Evolutionary conservation across 1,140 invertebrate species (phyloP), one percentile per base, ranked within the genome.

Genomic region (Tetramorium alpestre): DNA sequence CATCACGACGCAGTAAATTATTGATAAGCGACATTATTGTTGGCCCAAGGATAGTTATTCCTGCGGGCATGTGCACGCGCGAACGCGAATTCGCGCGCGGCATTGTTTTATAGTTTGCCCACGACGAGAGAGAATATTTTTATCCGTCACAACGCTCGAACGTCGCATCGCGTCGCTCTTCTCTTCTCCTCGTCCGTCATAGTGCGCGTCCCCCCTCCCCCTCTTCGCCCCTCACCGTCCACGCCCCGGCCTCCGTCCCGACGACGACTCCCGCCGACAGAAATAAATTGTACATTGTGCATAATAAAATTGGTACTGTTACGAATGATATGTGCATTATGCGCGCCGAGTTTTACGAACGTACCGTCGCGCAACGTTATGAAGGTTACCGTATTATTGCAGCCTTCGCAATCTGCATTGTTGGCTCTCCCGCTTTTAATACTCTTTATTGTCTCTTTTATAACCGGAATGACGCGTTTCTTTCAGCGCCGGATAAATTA

Each of bases 391-490:
- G 88, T 91, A 91, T 91, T 91, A 91, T 91, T 91, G 89, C 90
- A 91, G 89, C 90, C 90, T 91, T 91, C 90, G 90, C 90, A 91
- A 91, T 91, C 90, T 87, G 89, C 90, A 91, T 91, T 91, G 90
- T 91, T 91, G 89, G 56, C 89, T 89, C 87, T 91, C 87, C 65
- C 85, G 90, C 90, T 91, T 91, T 91, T 91, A 91, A 91, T 91
- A 91, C 90, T 91, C 90, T 91, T 91, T 91, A 91, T 91, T 91
- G 90, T 91, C 90, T 91, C 90, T 91, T 91, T 91, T 91, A 91
- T 91, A 91, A 91, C 90, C 88, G 81, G 89, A 89, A 91, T 89
- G 89, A 91, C 90, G 90, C 90, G 90, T 88, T 91, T 91, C 90
- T 91, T 91, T 91, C 89, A 91, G 88, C 89, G 87, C 58, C 87